A percentile compares a stretch with the other conserved stretches of the same genome.
These are phyloP conservation scores for Empis stercorea DNA, from an alignment of 2,888 invertebrate genomes.

Conservation along the genomic window DNA sequence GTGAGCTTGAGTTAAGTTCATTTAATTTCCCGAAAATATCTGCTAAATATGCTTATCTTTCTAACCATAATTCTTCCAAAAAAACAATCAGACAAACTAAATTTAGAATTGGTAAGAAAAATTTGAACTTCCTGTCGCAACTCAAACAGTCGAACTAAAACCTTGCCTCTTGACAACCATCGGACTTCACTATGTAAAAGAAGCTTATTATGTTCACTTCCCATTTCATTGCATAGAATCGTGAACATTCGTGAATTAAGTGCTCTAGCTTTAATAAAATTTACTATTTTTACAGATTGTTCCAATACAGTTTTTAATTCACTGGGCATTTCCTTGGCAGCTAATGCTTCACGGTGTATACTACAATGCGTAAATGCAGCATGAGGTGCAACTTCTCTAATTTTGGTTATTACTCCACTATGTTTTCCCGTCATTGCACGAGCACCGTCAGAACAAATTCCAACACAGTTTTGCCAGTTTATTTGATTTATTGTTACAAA, in stretches of 20 bases:
- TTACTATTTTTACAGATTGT: conserved; percentile 11
- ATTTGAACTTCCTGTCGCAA: background rate
- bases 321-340: conserved; percentile 11
- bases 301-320: conserved; percentile 11
- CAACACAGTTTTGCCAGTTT: conserved; percentile 11
- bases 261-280: conserved; percentile 10
- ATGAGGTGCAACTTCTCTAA: conserved; percentile 7
- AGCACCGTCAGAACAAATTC: conserved; percentile 13
- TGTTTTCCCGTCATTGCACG: conserved; percentile 12
- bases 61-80: conserved; percentile 8
- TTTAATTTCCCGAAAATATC: conserved; percentile 14
- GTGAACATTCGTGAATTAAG: conserved; percentile 13
- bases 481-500: conserved; percentile 12
- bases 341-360: conserved; percentile 13
- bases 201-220: background rate
- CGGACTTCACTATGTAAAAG: background rate
- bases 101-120: background rate
- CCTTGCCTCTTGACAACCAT: background rate
- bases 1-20: conserved; percentile 9
- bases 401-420: conserved; percentile 11
- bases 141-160: background rate
- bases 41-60: conserved; percentile 12
- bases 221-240: conserved; percentile 14
- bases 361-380: conserved; percentile 12
- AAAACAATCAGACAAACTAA: background rate